Evolutionary conservation across 2,888 invertebrate species (phyloP), one percentile per base, ranked within the genome.

Genomic region (Eurytoma californica): DNA sequence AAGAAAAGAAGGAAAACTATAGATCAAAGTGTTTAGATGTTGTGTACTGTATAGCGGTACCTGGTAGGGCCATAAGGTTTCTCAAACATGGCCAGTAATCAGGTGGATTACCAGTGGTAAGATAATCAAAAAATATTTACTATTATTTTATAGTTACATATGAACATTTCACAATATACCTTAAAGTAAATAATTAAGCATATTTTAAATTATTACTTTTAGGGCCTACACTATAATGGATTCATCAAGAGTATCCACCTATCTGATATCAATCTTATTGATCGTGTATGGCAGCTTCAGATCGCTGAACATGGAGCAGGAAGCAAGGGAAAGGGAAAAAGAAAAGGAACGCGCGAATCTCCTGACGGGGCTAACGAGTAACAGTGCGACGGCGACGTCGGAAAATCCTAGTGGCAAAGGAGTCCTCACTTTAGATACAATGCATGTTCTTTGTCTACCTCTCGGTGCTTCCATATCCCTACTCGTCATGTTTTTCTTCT

Each of bases 221-320:
- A 94, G 98, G 97, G 97, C 97, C 79, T 97, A 97, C 91, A 96
- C 97, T 90, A 96, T 98, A 90, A 97, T 98, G 95, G 98, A 98
- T 92, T 98, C 98, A 73, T 98, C 98, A 84, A 94, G 98, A 87
- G 96, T 98, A 82, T 98, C 98, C 73, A 98, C 98, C 85, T 98
- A 98, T 92, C 93, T 98, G 85, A 98, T 98, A 91, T 98, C 98
- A 85, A 98, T 98, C 93, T 93, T 98, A 86, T 94, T 98, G 84
- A 98, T 98, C 87, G 98, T 98, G 55, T 98, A 98, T 91, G 98
- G 98, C 86, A 98, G 98, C 90, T 98, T 98, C 92, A 95, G 98
- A 85, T 98, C 98, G 82, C 92, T 98, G 83, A 98, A 98, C 91
- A 96, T 98, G 94, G 98, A 98, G 91, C 95, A 97, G 85, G 97